These are phyloP conservation scores for Danio albolineatus DNA, from an alignment of 2,797 vertebrate genomes.

Conservation along the genomic window DNA sequence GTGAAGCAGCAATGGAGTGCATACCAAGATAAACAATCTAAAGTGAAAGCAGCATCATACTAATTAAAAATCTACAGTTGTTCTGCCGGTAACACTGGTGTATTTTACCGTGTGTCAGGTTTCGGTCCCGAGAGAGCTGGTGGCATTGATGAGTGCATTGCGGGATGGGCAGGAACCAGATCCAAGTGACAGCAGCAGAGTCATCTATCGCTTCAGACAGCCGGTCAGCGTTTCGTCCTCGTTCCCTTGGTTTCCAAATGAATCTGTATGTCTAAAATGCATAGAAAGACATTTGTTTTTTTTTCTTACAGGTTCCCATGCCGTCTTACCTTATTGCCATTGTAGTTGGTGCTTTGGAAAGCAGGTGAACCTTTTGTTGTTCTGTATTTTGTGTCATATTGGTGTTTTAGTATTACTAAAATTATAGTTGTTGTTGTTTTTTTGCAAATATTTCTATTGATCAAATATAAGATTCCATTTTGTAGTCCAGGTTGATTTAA, in stretches of 20 bases:
- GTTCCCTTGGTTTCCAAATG: not conserved
- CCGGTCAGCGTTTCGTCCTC: conserved; percentile 74
- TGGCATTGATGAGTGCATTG: conserved; percentile 92
- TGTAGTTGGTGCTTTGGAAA: conserved; percentile 92
- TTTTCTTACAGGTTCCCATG: conserved; percentile 84
- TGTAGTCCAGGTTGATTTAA: too few species aligned
- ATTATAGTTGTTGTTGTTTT: too few species aligned
- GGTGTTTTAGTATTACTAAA: too few species aligned
- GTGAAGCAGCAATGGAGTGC: not conserved
- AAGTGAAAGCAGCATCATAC: not conserved
- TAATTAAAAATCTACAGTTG: conserved; percentile 4
- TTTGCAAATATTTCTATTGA: too few species aligned
- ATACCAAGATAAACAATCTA: not conserved
- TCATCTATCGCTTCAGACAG: conserved; percentile 88
- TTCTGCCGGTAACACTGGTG: not conserved
- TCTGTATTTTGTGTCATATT: not conserved
- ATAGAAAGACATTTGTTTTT: not conserved
- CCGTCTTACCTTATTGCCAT: conserved; percentile 95
- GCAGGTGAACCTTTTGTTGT: conserved; percentile 80
- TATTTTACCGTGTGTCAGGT: conserved; percentile 74
- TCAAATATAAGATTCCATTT: too few species aligned
- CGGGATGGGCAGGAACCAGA: conserved; percentile 87
- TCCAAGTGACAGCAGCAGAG: conserved; percentile 78
- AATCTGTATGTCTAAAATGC: not conserved
- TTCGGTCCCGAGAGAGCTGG: conserved; percentile 90